Evolutionary conservation across 1,140 invertebrate species (phyloP), one percentile per base, ranked within the genome.

Genomic region (Pachyrhynchus sulphureomaculatus): DNA sequence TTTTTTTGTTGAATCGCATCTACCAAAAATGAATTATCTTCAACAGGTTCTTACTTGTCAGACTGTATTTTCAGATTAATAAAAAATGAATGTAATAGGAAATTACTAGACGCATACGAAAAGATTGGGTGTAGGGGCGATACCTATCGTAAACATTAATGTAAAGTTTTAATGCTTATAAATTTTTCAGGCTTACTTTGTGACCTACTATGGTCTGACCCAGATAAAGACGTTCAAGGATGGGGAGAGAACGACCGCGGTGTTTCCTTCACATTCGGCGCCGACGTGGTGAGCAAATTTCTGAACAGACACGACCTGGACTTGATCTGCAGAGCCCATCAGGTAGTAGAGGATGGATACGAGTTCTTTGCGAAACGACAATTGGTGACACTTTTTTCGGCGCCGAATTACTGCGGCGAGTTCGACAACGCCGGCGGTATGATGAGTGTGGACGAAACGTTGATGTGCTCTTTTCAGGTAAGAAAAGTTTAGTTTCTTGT

Each of bases 371-470:
- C 91, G 2, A 93, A 94, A 74, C 81, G 93, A 62, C 90, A 93
- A 74, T 80, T 96, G 64, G 93, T 97, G 2, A 97, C 95, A n/a
- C 77, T 97, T 15, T 97, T 97, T 73, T 89, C 87, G 21, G 89
- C 89, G 29, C 89, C 89, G 15, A 93, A 93, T 70, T 94, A 94
- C 76, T 93, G 91, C 76, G 92, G 91, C 17, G 90, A 93, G 76
- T 93, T 93, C 75, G 90, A 92, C 73, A 93, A 76, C 49, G 75
- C 75, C 21, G 75, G 75, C 66, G 96, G 95, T 61, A 99, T 99
- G 96, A 99, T 99, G 96, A 96, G 93, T 71, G 96, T 99, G 12
- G 97, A 99, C 78, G 96, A 99, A 75, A 96, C 95, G 56, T 83
- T 99, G 10, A 99, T 99, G 96, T 99, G 97, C 83, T 98, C 96